phyloP scores from a whole-genome alignment of 2,113 vertebrate species.

The Laterallus jamaicensis region DNA sequence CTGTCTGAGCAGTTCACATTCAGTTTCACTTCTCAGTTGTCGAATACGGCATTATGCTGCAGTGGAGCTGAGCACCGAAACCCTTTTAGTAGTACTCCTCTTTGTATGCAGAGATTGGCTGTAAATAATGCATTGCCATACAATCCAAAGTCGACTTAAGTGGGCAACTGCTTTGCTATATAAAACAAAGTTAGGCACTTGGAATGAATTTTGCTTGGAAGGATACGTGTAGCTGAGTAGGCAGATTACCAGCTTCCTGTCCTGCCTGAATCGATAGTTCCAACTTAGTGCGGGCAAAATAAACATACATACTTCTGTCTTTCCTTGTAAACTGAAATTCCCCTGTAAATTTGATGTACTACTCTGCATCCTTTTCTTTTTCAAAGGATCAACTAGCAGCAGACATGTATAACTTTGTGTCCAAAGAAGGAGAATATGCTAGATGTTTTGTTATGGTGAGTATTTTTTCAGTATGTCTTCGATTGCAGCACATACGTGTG shows the following conservation, averaged over 20 bases:
- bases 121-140: neutral
- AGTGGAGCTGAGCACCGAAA: neutral
- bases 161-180: neutral
- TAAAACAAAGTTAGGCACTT: neutral
- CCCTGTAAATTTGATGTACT: neutral
- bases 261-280: neutral
- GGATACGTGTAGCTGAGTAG: neutral
- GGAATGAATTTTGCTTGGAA: neutral
- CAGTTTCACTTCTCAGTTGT: neutral
- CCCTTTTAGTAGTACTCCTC: neutral
- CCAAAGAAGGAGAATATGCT: slow-evolving; percentile 95
- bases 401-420: slow-evolving; percentile 96
- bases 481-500: neutral
- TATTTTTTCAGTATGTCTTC: neutral
- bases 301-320: accelerated
- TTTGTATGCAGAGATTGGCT: neutral
- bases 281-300: neutral
- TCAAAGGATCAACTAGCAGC: slow-evolving; percentile 94
- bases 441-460: slow-evolving; percentile 90
- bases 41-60: accelerated
- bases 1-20: neutral
- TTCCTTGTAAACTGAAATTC: neutral
- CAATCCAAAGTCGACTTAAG: neutral
- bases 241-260: neutral
- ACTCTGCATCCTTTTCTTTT: neutral